Conservation (phyloP, 2,797 vertebrate species). For the Alosa sapidissima region DNA sequence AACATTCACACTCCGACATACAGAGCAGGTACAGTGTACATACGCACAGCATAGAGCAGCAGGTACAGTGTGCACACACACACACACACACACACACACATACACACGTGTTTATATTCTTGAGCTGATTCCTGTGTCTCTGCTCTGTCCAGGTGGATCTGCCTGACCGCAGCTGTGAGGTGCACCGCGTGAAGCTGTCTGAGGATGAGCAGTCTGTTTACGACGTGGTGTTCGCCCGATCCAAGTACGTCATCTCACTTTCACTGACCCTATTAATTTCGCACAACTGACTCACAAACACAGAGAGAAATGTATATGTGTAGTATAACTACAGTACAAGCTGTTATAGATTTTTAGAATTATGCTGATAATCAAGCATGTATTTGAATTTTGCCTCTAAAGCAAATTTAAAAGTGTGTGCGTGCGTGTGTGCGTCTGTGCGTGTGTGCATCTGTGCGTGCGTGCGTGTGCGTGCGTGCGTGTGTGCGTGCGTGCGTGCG, state of each 20-base stretch:
- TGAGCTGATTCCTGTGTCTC: neutral
- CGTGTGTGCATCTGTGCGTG: neutral
- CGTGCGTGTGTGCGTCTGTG: neutral
- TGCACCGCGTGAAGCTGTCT: conserved; percentile 85
- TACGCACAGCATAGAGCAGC: too few species aligned
- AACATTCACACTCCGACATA: neutral
- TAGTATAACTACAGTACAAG: too few species aligned
- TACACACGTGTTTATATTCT: neutral
- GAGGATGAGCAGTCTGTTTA: conserved; percentile 87
- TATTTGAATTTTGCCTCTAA: too few species aligned
- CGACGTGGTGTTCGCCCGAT: conserved; percentile 86
- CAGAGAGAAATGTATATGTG: neutral
- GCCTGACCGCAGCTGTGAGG: conserved; percentile 74
- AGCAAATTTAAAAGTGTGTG: too few species aligned
- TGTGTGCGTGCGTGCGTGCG: too few species aligned
- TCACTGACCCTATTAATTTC: neutral
- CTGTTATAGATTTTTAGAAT: too few species aligned
- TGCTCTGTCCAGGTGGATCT: conserved; percentile 76
- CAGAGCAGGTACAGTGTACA: neutral
- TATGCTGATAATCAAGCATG: too few species aligned
- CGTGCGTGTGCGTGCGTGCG: too few species aligned
- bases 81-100: too few species aligned
- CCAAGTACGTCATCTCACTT: conserved; percentile 72
- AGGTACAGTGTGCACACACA: neutral
- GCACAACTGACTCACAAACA: neutral